Base-by-base conservation (phyloP, 2,888 invertebrate species). In the Gandaritis pyraliata region DNA sequence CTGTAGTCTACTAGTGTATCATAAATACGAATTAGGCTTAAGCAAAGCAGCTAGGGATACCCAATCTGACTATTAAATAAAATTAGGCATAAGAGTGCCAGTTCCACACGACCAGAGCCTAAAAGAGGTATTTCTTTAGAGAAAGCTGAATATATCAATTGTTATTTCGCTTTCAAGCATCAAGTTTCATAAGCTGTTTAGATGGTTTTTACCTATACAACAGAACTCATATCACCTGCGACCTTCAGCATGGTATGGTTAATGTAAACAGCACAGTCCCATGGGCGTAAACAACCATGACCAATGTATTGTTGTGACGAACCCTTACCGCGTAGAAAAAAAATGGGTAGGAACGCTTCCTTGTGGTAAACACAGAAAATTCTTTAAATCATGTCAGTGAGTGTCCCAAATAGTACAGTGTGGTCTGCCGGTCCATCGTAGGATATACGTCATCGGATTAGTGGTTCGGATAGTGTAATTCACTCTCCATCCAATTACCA, bases 221-320 rank as follows among this genome's bases (percentile, higher is more conserved):
- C n/a, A n/a, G n/a, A n/a, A n/a, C n/a, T 15, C 41, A 33, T 7
- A 41, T 1, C 13, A 41, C 15, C 15, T 15, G 15, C 8, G 15
- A 41, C 41, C 41, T 41, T 41, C 13, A 38, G n/a, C n/a, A 38
- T 33, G 15, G 39, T 43, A 50, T 45, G 43, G 52, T 57, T 51
- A 49, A 57, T 57, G 61, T 52, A 57, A 52, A 61, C 57, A 45
- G 16, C 7, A 8, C 41, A 2, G 48, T 47, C 56, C 61, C 61
- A 48, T 48, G 52, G 57, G 16, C 16, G 61, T 51, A 36, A 41
- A 15, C 48, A 56, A 47, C 61, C 52, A 30, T 61, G 52, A 57
- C 56, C 47, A 57, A 49, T 52, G n/a, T 45, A 15, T 16, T 50
- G 51, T 16, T 50, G 51, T 47, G 30, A 61, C 30, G 29, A 47